These are phyloP conservation scores for Hypotaenidia philippensis DNA, from an alignment of 2,797 vertebrate genomes.

Conservation along the genomic window DNA sequence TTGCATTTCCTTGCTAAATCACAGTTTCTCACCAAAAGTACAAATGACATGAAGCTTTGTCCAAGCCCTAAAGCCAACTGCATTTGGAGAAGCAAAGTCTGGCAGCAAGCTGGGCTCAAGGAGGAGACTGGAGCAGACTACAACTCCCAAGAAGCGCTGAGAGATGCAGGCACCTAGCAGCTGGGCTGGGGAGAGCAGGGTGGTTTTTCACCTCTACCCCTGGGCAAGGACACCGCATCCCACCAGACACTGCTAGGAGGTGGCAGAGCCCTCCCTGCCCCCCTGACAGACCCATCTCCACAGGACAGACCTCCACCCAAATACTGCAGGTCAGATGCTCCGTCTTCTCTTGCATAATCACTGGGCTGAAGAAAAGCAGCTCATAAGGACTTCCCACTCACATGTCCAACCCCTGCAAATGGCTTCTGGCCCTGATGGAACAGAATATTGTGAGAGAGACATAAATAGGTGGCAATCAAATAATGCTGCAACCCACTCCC, in stretches of 20 bases:
- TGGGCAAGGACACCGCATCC: rapidly evolving
- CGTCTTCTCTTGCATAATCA: slow-evolving; percentile 30
- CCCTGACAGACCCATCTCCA: neutral
- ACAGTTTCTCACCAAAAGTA: neutral
- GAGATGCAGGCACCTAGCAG: neutral
- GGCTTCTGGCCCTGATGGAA: slow-evolving; percentile 6
- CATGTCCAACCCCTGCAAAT: neutral
- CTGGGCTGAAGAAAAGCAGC: neutral
- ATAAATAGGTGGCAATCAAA: slow-evolving; percentile 56
- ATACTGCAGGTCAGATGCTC: neutral
- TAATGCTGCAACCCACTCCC: slow-evolving; percentile 66
- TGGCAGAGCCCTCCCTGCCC: neutral
- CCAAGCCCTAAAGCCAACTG: neutral
- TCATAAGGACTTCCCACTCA: slow-evolving; percentile 26
- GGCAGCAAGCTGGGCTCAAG: rapidly evolving
- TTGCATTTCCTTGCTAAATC: neutral
- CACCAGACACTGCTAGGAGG: neutral
- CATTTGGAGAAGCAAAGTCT: neutral
- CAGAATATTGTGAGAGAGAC: slow-evolving; percentile 28
- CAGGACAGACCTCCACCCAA: neutral
- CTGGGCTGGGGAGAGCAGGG: neutral
- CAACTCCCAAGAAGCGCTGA: neutral
- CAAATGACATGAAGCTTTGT: neutral
- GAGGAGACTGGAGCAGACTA: neutral
- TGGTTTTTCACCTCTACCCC: neutral